Base-by-base conservation (phyloP, 2,797 vertebrate genomes). In the Prionace glauca region DNA sequence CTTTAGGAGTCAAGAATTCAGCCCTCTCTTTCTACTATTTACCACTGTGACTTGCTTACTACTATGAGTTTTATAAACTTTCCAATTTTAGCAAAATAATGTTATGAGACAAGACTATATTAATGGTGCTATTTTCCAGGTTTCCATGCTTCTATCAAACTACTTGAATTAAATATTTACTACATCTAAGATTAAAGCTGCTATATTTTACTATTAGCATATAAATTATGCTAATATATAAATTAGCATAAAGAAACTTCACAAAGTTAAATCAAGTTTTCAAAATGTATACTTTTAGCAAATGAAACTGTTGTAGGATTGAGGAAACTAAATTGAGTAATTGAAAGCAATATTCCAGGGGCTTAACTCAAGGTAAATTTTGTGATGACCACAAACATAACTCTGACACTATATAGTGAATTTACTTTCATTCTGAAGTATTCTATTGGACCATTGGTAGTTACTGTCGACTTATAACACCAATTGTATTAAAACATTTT, bases 361-460 rank as follows among this genome's bases (percentile, higher is more conserved):
- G 24, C 69, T 32, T 29, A 50, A 71, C 26, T 50, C 62, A 11
- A 56, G 32, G 62, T 62, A 62, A 62, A 90, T 62, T 90, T 90
- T 62, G 16, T 18, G 2, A 90, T 26, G 56, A 12, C 12, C 32
- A 14, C 2, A 69, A 72, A 94, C 45, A 72, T 32, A 56, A 18
- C 26, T 74, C 45, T 72, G 24, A 29, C 14, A 32, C 41, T 56
- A 32, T 56, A 10, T 74, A 95, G 5, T 16, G 32, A 24, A 77
- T 74, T 95, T 24, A 22, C 24, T 16, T 9, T 32, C 29, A 60
- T 50, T 74, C 29, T 77, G 14, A 95, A 74, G 26, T 56, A 77
- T 77, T 77, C 71, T 95, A 95, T 45, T 95, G 93, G 93, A 77
- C 32, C 71, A 95, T 50, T 74, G 32, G 50, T 14, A 50, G 36